phyloP scores from a whole-genome alignment of 2,113 vertebrate species.

The Hemichromis elongatus region DNA sequence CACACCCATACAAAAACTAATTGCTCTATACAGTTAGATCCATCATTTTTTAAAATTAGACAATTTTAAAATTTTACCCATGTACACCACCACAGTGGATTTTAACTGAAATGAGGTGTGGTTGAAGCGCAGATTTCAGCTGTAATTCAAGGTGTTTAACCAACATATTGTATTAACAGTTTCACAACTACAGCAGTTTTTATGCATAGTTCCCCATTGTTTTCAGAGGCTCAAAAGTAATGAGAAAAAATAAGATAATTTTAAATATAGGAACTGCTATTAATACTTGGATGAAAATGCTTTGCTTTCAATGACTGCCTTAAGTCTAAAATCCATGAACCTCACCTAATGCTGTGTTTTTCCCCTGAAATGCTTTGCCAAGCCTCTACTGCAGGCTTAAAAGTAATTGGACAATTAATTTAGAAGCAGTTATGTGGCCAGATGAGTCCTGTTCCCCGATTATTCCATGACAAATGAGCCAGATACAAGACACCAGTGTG shows the following conservation, averaged over 20 bases:
- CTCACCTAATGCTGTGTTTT: background rate
- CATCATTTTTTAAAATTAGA: background rate
- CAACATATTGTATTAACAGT: background rate
- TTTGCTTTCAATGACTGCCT: background rate
- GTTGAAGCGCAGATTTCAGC: background rate
- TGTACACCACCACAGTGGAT: background rate
- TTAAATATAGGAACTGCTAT: background rate
- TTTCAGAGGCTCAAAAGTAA: background rate
- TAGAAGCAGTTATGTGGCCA: background rate
- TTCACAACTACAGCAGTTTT: background rate
- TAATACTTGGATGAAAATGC: background rate
- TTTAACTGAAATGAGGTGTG: fast-evolving
- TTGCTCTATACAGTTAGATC: background rate
- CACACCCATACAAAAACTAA: background rate
- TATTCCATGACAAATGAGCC: background rate
- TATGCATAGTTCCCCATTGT: background rate
- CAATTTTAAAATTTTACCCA: background rate
- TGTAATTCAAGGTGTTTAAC: background rate
- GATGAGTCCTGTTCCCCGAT: background rate
- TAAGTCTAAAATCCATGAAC: background rate
- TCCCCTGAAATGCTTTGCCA: background rate
- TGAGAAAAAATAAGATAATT: background rate
- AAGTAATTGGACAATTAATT: background rate
- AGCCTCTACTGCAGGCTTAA: background rate
- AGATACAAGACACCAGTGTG: background rate